Evolutionary conservation across 2,797 vertebrate species (phyloP).

Genomic region (Acrossocheilus fasciatus): DNA sequence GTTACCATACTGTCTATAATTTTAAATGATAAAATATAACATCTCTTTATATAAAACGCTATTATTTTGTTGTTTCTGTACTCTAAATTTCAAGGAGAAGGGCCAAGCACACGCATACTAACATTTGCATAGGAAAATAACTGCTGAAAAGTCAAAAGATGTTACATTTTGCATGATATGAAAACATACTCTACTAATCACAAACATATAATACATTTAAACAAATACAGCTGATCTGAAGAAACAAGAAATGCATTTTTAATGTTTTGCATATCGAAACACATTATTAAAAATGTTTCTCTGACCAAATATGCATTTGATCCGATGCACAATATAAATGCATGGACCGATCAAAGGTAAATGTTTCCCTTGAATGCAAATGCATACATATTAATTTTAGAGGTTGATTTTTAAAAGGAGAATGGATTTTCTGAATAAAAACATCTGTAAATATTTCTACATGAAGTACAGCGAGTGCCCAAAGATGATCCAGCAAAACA

Average conservation of each 20-base stretch:
- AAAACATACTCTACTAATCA: not conserved
- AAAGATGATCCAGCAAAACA: not conserved
- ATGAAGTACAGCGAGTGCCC: not conserved
- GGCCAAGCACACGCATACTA: too few relatives aligned
- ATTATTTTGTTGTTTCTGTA: not conserved
- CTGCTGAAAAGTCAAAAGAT: not conserved
- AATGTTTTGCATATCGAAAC: not conserved
- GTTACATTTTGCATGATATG: not conserved
- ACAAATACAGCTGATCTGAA: slow-evolving; percentile 1
- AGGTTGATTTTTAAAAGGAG: too few relatives aligned
- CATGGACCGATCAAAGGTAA: not conserved
- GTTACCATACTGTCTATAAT: too few relatives aligned
- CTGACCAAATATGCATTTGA: not conserved
- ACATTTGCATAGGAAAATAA: not conserved
- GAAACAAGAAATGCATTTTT: not conserved
- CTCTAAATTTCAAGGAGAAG: not conserved
- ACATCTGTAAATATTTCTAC: not conserved
- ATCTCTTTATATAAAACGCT: too few relatives aligned
- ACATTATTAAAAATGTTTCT: not conserved
- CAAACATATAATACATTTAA: not conserved
- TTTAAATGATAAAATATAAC: too few relatives aligned
- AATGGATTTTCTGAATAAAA: not conserved
- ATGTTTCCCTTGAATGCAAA: not conserved
- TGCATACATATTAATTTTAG: too few relatives aligned
- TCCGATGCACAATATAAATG: not conserved